These are phyloP conservation scores for Trididemnum clinides DNA, from an alignment of 23 tunicate genomes.

Conservation along the genomic window DNA sequence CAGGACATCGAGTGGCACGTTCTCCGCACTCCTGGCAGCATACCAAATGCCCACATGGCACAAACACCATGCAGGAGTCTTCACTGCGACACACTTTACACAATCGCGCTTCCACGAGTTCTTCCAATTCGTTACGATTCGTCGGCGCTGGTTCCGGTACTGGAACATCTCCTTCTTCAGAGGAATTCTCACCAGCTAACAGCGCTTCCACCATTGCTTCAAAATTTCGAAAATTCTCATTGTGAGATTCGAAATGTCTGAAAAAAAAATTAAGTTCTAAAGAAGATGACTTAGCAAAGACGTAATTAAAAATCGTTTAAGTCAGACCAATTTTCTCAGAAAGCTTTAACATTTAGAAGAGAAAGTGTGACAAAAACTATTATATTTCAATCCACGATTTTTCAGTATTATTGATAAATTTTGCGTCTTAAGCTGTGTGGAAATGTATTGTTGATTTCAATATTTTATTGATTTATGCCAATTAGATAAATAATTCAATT, in stretches of 20 bases:
- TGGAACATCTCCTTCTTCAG: not conserved
- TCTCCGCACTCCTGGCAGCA: conserved; percentile 38
- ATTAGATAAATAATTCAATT: too few species aligned
- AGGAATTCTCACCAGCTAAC: not conserved
- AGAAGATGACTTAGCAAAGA: too few species aligned
- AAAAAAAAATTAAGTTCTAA: too few species aligned
- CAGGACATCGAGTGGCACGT: conserved; percentile 39
- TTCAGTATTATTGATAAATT: too few species aligned
- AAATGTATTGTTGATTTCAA: too few species aligned
- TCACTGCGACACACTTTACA: conserved; percentile 58
- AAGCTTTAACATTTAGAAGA: too few species aligned
- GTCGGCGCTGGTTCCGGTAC: not conserved
- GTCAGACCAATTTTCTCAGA: too few species aligned
- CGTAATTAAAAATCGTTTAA: too few species aligned
- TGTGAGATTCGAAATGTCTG: conserved; percentile 3
- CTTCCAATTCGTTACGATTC: conserved; percentile 18
- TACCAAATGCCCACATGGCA: conserved; percentile 78
- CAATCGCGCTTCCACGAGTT: conserved; percentile 25
- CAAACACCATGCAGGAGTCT: conserved; percentile 42
- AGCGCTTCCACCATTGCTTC: conserved; percentile 12
- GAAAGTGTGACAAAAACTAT: too few species aligned
- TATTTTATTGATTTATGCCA: too few species aligned
- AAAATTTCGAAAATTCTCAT: not conserved
- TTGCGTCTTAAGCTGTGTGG: too few species aligned
- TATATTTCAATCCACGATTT: too few species aligned